These are phyloP conservation scores for Pyrgus malvae DNA, from an alignment of 2,888 invertebrate genomes.

Conservation along the genomic window DNA sequence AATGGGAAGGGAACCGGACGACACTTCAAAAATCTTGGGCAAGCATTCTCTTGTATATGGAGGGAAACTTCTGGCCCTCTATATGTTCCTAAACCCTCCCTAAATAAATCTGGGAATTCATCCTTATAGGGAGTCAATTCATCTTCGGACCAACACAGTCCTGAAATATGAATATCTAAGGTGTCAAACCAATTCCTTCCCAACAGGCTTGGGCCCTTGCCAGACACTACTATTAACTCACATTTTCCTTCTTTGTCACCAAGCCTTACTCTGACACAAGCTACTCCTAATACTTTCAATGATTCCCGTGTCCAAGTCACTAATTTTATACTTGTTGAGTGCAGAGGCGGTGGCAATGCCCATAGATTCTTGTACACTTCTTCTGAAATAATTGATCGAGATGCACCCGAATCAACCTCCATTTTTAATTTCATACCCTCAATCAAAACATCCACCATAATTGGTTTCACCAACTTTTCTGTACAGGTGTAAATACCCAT, in stretches of 20 bases:
- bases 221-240: constrained; percentile 1
- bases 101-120: constrained; percentile 5
- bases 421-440: not conserved
- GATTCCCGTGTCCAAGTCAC: constrained; percentile 11
- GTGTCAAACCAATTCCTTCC: constrained; percentile 11
- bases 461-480: not conserved
- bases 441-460: too few relatives aligned
- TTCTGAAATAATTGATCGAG: not conserved
- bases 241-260: constrained; percentile 7
- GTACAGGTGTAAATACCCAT: constrained; percentile 8
- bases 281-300: not conserved
- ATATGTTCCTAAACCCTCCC: not conserved
- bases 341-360: not conserved
- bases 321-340: constrained; percentile 1
- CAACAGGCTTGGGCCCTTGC: not conserved
- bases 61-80: constrained; percentile 9
- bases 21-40: constrained; percentile 1
- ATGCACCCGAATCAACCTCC: constrained; percentile 6
- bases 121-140: not conserved
- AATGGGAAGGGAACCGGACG: constrained; percentile 10
- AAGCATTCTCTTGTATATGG: not conserved
- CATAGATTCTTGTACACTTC: not conserved
- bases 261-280: not conserved
- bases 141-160: constrained; percentile 10
- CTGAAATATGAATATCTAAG: not conserved